A percentile compares a stretch with the other conserved stretches of the same genome.
phyloP scores from a whole-genome alignment of 2,113 vertebrate species.

The Uria aalge region DNA sequence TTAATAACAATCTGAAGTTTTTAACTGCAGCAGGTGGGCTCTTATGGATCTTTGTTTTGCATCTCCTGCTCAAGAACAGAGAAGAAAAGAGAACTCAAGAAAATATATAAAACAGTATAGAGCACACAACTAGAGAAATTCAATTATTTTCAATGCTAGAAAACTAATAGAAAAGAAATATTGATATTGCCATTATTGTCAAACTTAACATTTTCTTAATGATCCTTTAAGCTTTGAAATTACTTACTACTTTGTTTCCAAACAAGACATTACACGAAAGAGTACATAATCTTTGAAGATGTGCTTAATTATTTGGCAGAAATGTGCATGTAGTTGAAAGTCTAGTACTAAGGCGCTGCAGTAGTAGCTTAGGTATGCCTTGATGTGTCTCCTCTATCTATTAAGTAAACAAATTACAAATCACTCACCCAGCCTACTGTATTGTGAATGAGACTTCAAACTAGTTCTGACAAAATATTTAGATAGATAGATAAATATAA shows the following conservation, averaged over 20 bases:
- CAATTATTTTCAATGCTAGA: neutral
- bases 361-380: neutral
- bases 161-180: neutral
- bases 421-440: neutral
- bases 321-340: neutral
- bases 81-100: conserved; percentile 57
- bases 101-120: conserved; percentile 21
- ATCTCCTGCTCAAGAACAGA: conserved; percentile 59
- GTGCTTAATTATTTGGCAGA: neutral
- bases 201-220: neutral
- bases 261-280: neutral
- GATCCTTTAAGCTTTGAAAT: neutral
- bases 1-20: conserved; percentile 37
- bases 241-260: neutral
- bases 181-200: neutral
- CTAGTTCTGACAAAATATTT: neutral
- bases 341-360: neutral
- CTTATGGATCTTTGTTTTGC: conserved; percentile 43
- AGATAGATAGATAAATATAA: neutral
- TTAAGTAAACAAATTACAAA: neutral
- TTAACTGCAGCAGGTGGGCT: conserved; percentile 16
- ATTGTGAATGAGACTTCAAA: neutral
- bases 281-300: neutral
- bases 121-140: neutral
- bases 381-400: neutral